Base-by-base conservation (phyloP, 35 echinoderm and acorn worm species). In the Chiridota heheva region DNA sequence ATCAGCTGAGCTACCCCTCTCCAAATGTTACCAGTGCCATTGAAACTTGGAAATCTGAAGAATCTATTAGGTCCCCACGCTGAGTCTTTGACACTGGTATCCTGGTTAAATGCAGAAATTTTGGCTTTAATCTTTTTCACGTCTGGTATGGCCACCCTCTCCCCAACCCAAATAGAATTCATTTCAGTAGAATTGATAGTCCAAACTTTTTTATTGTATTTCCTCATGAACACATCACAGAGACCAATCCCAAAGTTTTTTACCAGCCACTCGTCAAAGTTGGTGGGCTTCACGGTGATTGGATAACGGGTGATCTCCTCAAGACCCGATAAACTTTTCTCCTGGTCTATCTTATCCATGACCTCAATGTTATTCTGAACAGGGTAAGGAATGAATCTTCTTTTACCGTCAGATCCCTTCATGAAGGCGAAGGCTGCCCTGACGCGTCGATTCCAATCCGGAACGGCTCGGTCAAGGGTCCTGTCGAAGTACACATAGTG, bases 171-270 rank as follows among this genome's bases (percentile, higher is more conserved):
- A 10, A 48, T 31, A 13, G 59, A 82, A 16, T 82, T 82, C 78
- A 82, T 82, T 18, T 43, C 39, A 15, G 36, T 67, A 4, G 78
- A 45, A 38, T 82, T 58, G 22, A 82, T 28, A 1, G 78, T 82
- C 78, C 78, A 82, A 6, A 82, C 41, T 31, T 82, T 82, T 45
- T 67, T 82, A 27, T 82, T 82, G 57, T 82, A 82, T 31, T 82
- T 82, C 57, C 78, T 63, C 80, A 69, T 82, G 42, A 82, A 69
- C 26, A 82, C 62, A 7, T 82, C 63, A 16, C 63, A 49, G 24
- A 82, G 60, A 40, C 80, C 80, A 17, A 31, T 26, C 1, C 63
- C 80, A 36, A 82, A 82, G 18, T 45, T 39, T 41, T 82, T 34
- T 17, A 82, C 6, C 13, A 82, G 60, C 78, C 78, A 82, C 30